These are phyloP conservation scores for Adela reaumurella DNA, from an alignment of 2,888 invertebrate species.

Conservation along the genomic window DNA sequence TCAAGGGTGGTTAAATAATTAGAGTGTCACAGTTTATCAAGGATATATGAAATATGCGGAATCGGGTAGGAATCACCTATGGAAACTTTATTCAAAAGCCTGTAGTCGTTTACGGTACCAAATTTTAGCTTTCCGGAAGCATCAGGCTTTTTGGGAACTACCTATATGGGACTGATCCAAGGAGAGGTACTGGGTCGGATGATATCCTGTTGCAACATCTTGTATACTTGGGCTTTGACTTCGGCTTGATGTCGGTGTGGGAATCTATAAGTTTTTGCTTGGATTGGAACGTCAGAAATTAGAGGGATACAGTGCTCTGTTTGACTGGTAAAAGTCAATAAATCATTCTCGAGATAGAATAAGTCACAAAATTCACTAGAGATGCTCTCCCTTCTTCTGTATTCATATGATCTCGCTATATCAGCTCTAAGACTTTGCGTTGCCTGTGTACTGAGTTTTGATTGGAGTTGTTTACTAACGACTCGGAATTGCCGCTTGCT, in stretches of 20 bases:
- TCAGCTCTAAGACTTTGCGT: background rate
- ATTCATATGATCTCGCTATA: background rate
- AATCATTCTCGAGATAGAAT: slow-evolving; percentile 9
- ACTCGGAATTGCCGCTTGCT: too few species aligned
- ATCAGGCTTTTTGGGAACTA: slow-evolving; percentile 11
- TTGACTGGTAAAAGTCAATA: slow-evolving; percentile 15
- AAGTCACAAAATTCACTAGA: background rate
- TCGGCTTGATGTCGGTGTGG: slow-evolving; percentile 17
- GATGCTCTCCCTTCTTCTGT: background rate
- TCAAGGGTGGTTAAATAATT: slow-evolving; percentile 14
- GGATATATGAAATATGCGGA: slow-evolving; percentile 12
- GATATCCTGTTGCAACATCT: slow-evolving; percentile 15
- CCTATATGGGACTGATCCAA: slow-evolving; percentile 11
- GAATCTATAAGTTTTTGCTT: slow-evolving; percentile 18
- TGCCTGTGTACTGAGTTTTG: background rate
- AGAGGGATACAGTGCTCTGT: slow-evolving; percentile 16
- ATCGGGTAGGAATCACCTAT: slow-evolving; percentile 13
- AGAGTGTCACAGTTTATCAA: slow-evolving; percentile 13
- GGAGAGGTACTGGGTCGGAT: slow-evolving; percentile 14
- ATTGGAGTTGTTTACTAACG: background rate
- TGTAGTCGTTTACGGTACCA: slow-evolving; percentile 8
- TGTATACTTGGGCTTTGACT: slow-evolving; percentile 14
- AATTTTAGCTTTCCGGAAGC: slow-evolving; percentile 8
- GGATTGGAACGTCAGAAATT: slow-evolving; percentile 15
- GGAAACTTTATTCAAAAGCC: slow-evolving; percentile 11